Conservation (phyloP, 2,888 invertebrate species). For the Platycheirus rosarum region DNA sequence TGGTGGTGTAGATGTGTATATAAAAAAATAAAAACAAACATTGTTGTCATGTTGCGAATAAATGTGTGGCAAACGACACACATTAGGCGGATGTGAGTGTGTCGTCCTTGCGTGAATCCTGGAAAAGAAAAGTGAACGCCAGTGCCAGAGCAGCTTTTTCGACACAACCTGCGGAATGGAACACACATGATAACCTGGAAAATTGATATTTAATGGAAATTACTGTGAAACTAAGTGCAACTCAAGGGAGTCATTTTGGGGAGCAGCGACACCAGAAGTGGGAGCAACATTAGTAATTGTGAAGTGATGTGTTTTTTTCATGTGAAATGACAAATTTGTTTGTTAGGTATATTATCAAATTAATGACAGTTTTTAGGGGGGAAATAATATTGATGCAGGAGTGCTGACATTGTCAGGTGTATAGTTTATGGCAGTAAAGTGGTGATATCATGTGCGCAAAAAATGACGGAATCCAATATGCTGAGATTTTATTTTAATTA, state of each 20-base stretch:
- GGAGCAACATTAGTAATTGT: background rate
- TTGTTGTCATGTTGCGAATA: constrained; percentile 19
- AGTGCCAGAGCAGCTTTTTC: background rate
- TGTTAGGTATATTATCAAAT: constrained; percentile 43
- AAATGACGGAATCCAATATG: too few relatives aligned
- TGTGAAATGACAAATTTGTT: constrained; percentile 52
- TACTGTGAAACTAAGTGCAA: constrained; percentile 59
- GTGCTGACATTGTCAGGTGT: too few relatives aligned
- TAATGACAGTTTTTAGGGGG: constrained; percentile 1
- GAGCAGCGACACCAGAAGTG: constrained; percentile 13
- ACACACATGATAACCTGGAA: constrained; percentile 19
- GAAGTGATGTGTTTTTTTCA: constrained; percentile 31
- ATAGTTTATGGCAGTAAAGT: too few relatives aligned
- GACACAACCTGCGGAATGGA: background rate
- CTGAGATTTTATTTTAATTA: too few relatives aligned
- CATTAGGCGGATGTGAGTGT: constrained; percentile 29
- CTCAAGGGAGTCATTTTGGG: constrained; percentile 63
- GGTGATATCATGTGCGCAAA: too few relatives aligned
- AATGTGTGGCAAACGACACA: constrained; percentile 33
- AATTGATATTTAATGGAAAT: constrained; percentile 72
- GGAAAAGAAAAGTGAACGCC: background rate
- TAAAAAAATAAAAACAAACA: constrained; percentile 7
- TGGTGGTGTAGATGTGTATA: constrained; percentile 11
- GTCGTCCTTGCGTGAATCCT: background rate
- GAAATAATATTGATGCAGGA: background rate